phyloP scores from a whole-genome alignment of 2,797 vertebrate species.

The Pampus argenteus region DNA sequence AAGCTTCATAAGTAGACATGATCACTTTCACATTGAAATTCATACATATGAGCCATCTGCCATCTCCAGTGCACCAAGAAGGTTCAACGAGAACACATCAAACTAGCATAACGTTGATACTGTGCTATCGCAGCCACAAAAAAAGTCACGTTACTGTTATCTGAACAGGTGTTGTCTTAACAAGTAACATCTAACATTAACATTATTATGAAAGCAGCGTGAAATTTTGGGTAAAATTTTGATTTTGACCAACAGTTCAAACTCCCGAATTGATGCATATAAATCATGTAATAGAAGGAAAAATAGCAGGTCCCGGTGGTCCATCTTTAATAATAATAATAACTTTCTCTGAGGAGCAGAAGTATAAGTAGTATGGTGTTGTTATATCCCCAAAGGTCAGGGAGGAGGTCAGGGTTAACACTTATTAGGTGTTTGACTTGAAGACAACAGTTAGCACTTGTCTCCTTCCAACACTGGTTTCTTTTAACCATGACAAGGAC shows the following conservation, averaged over 20 bases:
- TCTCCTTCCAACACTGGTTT: too few species aligned
- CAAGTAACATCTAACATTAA: background rate
- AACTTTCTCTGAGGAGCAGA: too few species aligned
- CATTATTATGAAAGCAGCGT: background rate
- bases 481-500: too few species aligned
- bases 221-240: background rate
- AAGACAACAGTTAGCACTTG: too few species aligned
- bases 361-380: too few species aligned
- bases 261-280: too few species aligned
- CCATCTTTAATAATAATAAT: too few species aligned
- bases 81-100: background rate
- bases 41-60: conserved; percentile 41
- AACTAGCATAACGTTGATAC: background rate
- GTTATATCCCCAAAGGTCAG: too few species aligned
- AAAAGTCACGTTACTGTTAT: too few species aligned
- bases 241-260: background rate
- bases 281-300: background rate
- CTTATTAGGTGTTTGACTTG: too few species aligned
- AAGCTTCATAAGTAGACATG: conserved; percentile 49
- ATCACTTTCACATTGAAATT: conserved; percentile 62
- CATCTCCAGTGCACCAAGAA: background rate
- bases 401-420: too few species aligned
- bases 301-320: too few species aligned
- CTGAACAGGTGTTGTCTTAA: background rate
- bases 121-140: background rate